Conservation (phyloP, 2,113 vertebrate genomes). For the Pomatorhinus ruficollis region DNA sequence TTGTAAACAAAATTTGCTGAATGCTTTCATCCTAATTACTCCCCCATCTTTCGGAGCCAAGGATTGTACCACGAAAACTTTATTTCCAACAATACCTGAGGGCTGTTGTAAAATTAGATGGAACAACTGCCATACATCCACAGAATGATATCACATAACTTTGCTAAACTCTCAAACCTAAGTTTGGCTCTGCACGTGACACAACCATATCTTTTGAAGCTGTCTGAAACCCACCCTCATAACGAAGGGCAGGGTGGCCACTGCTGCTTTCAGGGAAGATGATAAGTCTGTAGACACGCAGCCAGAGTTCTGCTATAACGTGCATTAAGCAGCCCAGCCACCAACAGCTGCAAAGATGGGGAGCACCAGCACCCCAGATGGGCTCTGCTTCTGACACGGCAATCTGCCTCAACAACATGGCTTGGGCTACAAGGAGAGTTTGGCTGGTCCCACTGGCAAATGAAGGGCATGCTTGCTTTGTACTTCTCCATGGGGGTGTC, state of each 20-base stretch:
- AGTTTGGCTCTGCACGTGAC: not conserved
- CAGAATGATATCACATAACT: not conserved
- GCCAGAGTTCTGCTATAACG: not conserved
- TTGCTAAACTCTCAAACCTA: not conserved
- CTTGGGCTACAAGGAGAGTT: not conserved
- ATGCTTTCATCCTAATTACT: not conserved
- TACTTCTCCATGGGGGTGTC: not conserved
- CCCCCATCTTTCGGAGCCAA: not conserved
- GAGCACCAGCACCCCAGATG: not conserved
- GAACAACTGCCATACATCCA: not conserved
- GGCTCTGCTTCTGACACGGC: not conserved
- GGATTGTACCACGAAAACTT: not conserved
- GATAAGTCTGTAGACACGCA: not conserved
- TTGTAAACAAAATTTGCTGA: not conserved
- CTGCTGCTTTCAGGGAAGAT: not conserved
- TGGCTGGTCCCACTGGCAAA: not conserved
- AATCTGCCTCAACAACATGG: not conserved
- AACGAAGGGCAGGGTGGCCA: not conserved
- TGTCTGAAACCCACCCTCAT: not conserved
- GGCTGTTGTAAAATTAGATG: not conserved
- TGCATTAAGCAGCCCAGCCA: not conserved
- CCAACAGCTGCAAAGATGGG: not conserved
- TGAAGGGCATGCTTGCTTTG: not conserved
- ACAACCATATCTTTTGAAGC: fast-evolving
- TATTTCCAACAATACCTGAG: not conserved